Conservation (phyloP, 2,113 vertebrate genomes). For the Nymphicus hollandicus region DNA sequence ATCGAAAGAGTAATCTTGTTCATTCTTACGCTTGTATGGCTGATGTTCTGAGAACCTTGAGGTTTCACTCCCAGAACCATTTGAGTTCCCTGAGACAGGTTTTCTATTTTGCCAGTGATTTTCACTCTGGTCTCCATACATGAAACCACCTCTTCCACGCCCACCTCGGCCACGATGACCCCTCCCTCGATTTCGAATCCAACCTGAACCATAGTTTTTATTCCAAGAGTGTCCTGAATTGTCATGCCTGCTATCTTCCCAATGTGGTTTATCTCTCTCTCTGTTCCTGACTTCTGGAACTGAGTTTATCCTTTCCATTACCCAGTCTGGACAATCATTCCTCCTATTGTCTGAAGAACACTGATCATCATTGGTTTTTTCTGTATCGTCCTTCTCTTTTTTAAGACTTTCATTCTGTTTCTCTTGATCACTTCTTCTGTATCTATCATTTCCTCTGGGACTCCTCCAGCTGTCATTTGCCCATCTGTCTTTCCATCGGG, state of each 20-base stretch:
- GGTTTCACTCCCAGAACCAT: conserved; percentile 84
- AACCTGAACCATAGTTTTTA: conserved; percentile 74
- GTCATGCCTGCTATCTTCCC: conserved; percentile 83
- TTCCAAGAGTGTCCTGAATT: conserved; percentile 77
- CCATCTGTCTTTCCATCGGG: conserved; percentile 84
- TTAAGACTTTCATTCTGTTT: conserved; percentile 74
- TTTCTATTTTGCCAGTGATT: conserved; percentile 86
- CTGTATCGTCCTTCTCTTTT: conserved; percentile 75
- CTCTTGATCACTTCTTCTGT: conserved; percentile 76
- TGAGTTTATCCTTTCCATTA: conserved; percentile 84
- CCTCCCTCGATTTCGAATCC: conserved; percentile 78
- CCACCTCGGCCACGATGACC: conserved; percentile 74
- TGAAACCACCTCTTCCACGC: conserved; percentile 70
- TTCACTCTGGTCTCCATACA: conserved; percentile 80
- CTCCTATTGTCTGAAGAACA: conserved; percentile 77
- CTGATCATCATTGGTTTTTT: conserved; percentile 65
- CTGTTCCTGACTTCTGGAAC: conserved; percentile 76
- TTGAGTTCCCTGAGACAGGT: conserved; percentile 87
- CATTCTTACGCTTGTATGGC: conserved; percentile 79
- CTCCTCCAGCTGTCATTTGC: conserved; percentile 79
- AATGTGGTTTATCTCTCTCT: conserved; percentile 76
- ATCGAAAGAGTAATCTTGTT: conserved; percentile 80
- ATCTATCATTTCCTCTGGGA: conserved; percentile 76
- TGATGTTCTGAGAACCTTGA: conserved; percentile 87
- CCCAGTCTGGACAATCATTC: conserved; percentile 88